Conservation (phyloP, 2,797 vertebrate species). For the Paramormyrops hopkinsi region DNA sequence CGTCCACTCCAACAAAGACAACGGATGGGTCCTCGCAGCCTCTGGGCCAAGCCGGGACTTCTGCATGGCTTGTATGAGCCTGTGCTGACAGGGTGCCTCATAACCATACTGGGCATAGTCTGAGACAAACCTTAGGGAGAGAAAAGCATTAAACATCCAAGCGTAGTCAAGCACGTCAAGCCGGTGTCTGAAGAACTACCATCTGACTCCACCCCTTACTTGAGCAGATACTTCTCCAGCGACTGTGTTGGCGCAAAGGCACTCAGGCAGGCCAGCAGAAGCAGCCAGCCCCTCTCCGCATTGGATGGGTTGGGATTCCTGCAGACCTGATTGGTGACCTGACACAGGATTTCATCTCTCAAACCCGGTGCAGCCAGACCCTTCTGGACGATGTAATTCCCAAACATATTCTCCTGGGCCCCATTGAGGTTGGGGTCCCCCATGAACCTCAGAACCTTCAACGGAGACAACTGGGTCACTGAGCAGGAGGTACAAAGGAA, state of each 20-base stretch:
- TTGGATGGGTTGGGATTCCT: slow-evolving; percentile 76
- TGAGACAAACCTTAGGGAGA: slow-evolving; percentile 76
- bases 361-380: slow-evolving; percentile 68
- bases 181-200: slow-evolving; percentile 75
- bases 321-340: slow-evolving; percentile 94
- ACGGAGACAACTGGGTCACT: not conserved
- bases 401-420: slow-evolving; percentile 79
- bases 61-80: slow-evolving; percentile 85
- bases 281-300: slow-evolving; percentile 86
- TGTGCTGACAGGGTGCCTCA: slow-evolving; percentile 84
- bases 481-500: not conserved
- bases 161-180: slow-evolving; percentile 47
- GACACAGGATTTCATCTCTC: slow-evolving; percentile 83
- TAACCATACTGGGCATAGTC: slow-evolving; percentile 77
- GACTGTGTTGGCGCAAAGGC: slow-evolving; percentile 70
- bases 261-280: slow-evolving; percentile 78
- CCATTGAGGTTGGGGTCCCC: slow-evolving; percentile 86
- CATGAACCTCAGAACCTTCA: slow-evolving; percentile 90
- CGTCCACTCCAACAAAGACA: slow-evolving; percentile 85
- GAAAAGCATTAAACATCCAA: not conserved
- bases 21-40: slow-evolving; percentile 74
- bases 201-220: slow-evolving; percentile 34
- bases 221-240: slow-evolving; percentile 84
- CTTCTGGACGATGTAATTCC: slow-evolving; percentile 89
- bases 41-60: slow-evolving; percentile 60